Base-by-base conservation (phyloP, 2,113 vertebrate genomes). In the Halcyon senegalensis region DNA sequence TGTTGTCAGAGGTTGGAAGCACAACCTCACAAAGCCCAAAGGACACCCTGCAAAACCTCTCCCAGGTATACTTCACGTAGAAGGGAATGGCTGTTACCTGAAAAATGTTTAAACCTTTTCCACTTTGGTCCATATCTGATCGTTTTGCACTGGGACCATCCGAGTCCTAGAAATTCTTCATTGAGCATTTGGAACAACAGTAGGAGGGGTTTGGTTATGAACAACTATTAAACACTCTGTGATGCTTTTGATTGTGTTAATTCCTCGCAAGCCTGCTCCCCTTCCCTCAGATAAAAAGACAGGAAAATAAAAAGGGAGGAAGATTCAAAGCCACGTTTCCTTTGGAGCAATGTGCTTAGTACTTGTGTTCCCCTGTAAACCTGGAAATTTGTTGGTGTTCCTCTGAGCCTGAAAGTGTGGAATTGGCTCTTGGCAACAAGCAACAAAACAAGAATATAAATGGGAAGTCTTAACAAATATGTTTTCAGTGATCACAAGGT, bases 261-360 rank as follows among this genome's bases (percentile, higher is more conserved):
- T 56, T 58, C 0, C 0, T 50, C 50, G 5, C 33, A 63, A 4
- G 24, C 25, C 35, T 1, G 3, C 17, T 75, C 25, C 20, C 15
- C 11, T 53, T 39, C 17, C 13, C 21, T 10, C 17, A 39, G 27
- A 59, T 50, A 69, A 60, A 60, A 74, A 59, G 16, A 44, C 18
- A 41, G 16, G 20, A 72, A n/a, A 43, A 59, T 44, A 69, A 60
- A 60, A 74, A 59, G 16, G 44, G 21, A 35, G 16, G 20, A 72
- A n/a, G n/a, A 55, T 72, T 55, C 30, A 30, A 69, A 35, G 44
- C 30, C 14, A 5, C 33, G 53, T 73, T 88, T 88, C 25, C 66
- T 20, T 55, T 73, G 51, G 50, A 84, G 8, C 44, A 41, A 18
- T 19, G 50, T 44, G 7, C 62, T 58, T 73, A n/a, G 76, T 73